Evolutionary conservation across 2,113 vertebrate species (phyloP), one percentile per base, ranked within the genome.

Genomic region (Speoplatyrhinus poulsoni): DNA sequence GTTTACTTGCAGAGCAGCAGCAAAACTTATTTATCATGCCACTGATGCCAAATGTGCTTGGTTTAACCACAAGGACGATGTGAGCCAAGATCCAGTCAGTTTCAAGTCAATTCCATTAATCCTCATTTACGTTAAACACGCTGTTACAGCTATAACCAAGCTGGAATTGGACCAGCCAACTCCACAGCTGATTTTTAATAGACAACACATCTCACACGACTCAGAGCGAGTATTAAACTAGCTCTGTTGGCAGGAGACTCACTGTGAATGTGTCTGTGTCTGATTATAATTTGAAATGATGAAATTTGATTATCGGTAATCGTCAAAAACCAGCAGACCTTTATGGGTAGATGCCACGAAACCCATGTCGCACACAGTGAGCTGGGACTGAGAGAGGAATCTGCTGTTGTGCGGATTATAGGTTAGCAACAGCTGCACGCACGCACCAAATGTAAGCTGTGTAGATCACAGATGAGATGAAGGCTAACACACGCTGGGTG

Each of bases 11-110:
- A 26, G 26, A 26, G 26, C 26, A 26, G 26, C 26, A 26, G 2
- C 26, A 71, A 69, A 67, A 80, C 82, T 82, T 75, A 84, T 90
- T 87, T 80, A 81, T 87, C 82, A 85, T 74, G 70, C 75, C 77
- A 16, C 9, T 33, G 15, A 56, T 75, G 80, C 82, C 82, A 69
- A 69, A 80, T 79, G 84, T 82, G 82, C 81, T 67, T 77, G 75
- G 75, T 81, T 75, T 60, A 82, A 76, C 70, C 86, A 62, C 83
- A 85, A 87, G 84, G 85, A 84, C 85, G 79, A 76, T 63, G 72
- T 71, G 65, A 80, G 80, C 79, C 67, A 60, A 73, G 73, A 70
- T 80, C 83, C 76, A 83, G 82, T 76, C 85, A 71, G 79, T 67
- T 78, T 79, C 82, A 61, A 75, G 61, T 82, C 75, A 73, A 65